phyloP scores from a whole-genome alignment of 2,113 vertebrate genomes.

The Peucedramus taeniatus region DNA sequence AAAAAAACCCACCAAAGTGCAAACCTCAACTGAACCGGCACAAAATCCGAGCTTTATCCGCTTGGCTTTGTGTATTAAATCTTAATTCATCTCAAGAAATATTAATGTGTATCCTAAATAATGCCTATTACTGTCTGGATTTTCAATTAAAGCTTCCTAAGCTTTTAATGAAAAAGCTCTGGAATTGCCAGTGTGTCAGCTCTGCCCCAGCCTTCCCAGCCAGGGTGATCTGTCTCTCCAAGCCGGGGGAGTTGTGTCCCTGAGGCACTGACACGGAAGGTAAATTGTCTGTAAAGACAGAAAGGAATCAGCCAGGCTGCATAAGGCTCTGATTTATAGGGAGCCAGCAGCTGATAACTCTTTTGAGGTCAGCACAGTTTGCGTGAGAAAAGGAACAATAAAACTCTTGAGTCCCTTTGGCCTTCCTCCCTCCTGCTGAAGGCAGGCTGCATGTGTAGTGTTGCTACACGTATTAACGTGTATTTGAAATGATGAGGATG shows the following conservation, averaged over 20 bases:
- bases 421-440: background rate
- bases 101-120: background rate
- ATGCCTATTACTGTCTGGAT: background rate
- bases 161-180: background rate
- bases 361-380: background rate
- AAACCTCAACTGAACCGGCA: background rate
- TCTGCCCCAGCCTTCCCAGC: background rate
- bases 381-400: background rate
- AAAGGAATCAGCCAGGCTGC: background rate
- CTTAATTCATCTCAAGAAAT: slow-evolving; percentile 18
- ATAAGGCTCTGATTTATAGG: background rate
- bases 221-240: rapidly evolving
- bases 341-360: background rate
- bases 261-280: background rate
- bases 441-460: background rate
- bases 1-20: background rate
- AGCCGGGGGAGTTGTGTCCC: background rate
- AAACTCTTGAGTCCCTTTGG: background rate
- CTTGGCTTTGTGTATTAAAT: background rate
- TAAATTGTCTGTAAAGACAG: background rate
- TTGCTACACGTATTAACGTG: rapidly evolving
- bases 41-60: background rate
- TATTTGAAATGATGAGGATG: background rate
- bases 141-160: background rate
- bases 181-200: background rate